These are phyloP conservation scores for Macropodus opercularis DNA, from an alignment of 2,797 vertebrate genomes.

Conservation along the genomic window DNA sequence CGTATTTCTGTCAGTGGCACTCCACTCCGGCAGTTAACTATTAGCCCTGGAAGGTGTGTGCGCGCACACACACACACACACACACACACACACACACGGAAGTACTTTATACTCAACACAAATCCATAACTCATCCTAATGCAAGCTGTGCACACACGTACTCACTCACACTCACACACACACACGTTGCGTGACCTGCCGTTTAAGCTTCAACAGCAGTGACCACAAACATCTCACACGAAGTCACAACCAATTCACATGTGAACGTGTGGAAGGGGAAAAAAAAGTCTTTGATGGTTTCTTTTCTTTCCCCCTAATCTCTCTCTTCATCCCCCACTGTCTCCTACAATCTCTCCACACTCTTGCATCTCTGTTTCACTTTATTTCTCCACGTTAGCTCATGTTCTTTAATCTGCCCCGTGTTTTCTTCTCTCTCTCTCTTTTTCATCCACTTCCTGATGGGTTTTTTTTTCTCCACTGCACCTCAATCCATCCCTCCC, in stretches of 20 bases:
- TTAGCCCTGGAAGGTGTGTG: constrained; percentile 38
- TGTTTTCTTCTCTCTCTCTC: neutral
- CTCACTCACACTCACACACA: constrained; percentile 6
- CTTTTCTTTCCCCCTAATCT: constrained; percentile 4
- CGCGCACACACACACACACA: neutral
- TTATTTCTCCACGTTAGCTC: constrained; percentile 57
- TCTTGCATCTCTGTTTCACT: constrained; percentile 55
- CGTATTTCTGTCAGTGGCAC: constrained; percentile 61
- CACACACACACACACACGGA: neutral
- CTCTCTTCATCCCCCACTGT: constrained; percentile 12
- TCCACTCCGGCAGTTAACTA: constrained; percentile 52
- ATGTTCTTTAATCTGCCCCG: constrained; percentile 46
- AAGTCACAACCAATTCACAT: constrained; percentile 19
- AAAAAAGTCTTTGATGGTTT: constrained; percentile 11
- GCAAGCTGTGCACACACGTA: constrained; percentile 19
- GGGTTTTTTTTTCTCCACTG: constrained; percentile 5
- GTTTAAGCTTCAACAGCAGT: constrained; percentile 47
- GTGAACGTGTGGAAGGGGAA: constrained; percentile 9
- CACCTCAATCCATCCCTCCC: constrained; percentile 8
- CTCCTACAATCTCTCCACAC: constrained; percentile 14
- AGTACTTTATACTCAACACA: constrained; percentile 10
- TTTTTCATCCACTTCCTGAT: constrained; percentile 5
- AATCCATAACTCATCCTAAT: constrained; percentile 27
- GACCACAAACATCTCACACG: constrained; percentile 34
- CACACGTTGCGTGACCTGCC: constrained; percentile 23